Evolutionary conservation across 2,113 vertebrate genomes (phyloP).

Genomic region (Tragelaphus scriptus): DNA sequence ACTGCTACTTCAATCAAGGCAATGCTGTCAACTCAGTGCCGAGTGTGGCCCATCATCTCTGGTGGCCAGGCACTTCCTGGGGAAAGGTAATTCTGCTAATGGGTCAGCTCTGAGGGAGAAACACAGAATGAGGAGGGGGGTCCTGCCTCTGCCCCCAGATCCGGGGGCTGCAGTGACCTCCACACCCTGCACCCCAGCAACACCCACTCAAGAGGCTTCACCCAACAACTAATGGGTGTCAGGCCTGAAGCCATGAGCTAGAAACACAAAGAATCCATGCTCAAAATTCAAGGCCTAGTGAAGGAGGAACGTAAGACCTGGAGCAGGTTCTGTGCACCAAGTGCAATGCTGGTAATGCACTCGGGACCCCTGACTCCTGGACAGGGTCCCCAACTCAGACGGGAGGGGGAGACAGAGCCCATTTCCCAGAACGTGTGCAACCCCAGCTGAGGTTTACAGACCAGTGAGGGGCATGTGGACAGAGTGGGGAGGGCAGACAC

Average conservation of each 20-base stretch:
- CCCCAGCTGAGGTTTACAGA: background rate
- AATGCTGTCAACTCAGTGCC: background rate
- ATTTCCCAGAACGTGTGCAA: accelerated
- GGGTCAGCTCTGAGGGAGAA: background rate
- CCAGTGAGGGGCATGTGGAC: accelerated
- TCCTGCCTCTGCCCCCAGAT: background rate
- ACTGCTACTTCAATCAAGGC: too few species aligned
- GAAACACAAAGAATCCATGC: too few species aligned
- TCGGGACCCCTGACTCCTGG: background rate
- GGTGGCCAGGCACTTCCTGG: background rate
- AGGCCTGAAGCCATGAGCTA: background rate
- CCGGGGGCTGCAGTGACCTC: accelerated
- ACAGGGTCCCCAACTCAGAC: background rate
- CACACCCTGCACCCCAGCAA: background rate
- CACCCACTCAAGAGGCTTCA: too few species aligned
- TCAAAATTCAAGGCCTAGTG: too few species aligned
- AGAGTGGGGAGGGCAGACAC: accelerated
- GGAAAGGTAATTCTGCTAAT: too few species aligned
- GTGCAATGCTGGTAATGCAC: background rate
- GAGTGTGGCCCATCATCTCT: background rate
- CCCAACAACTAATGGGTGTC: accelerated
- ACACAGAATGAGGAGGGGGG: accelerated
- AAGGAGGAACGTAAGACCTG: background rate
- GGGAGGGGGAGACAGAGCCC: accelerated
- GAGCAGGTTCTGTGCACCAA: background rate